phyloP scores from a whole-genome alignment of 2,797 vertebrate genomes.

The Atherinosoma microstoma region DNA sequence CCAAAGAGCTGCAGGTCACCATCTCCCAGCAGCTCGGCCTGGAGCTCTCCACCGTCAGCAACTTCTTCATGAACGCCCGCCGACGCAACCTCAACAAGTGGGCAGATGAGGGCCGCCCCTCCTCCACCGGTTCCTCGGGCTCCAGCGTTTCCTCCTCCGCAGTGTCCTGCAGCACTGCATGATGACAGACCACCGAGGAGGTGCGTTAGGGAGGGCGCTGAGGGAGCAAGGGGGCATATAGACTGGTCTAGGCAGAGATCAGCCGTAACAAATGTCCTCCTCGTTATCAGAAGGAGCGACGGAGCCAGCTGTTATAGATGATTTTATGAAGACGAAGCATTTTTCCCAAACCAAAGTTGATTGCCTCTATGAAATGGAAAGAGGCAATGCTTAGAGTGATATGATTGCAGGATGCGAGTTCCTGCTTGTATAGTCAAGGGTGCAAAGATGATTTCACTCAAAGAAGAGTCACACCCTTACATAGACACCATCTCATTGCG shows the following conservation, averaged over 20 bases:
- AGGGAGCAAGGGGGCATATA: conserved; percentile 70
- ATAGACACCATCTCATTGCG: conserved; percentile 73
- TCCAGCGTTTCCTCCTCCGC: conserved; percentile 84
- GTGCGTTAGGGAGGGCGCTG: conserved; percentile 37
- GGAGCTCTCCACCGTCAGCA: conserved; percentile 90
- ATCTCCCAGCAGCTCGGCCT: conserved; percentile 90
- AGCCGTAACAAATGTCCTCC: conserved; percentile 76
- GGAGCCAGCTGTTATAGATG: conserved; percentile 65
- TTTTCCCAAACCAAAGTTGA: conserved; percentile 79
- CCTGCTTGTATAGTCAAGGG: conserved; percentile 75
- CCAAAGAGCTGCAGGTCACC: conserved; percentile 90
- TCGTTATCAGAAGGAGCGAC: conserved; percentile 76
- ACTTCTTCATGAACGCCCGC: conserved; percentile 93
- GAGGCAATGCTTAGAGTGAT: conserved; percentile 69
- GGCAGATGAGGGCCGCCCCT: conserved; percentile 87
- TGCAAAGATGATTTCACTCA: conserved; percentile 68
- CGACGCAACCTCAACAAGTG: conserved; percentile 90
- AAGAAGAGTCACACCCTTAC: conserved; percentile 70
- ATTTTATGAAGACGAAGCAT: conserved; percentile 72
- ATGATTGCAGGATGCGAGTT: conserved; percentile 64
- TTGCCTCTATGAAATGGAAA: conserved; percentile 66
- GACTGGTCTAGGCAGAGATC: conserved; percentile 80
- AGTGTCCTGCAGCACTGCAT: conserved; percentile 88
- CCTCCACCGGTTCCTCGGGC: conserved; percentile 86
- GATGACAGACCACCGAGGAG: conserved; percentile 61